Base-by-base conservation (phyloP, 2,888 invertebrate species). In the Bombylius discolor region DNA sequence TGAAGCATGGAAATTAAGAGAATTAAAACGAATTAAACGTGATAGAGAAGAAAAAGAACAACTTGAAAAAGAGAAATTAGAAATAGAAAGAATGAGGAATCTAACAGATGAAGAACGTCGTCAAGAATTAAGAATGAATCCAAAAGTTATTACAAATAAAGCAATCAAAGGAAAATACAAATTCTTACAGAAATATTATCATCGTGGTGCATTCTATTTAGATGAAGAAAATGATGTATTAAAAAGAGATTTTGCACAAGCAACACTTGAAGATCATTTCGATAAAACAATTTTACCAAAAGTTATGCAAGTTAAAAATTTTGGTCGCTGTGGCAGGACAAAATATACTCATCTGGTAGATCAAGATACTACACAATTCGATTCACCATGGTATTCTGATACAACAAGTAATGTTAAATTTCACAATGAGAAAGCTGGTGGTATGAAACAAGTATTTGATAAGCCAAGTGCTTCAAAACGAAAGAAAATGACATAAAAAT, bases 241-340 rank as follows among this genome's bases (percentile, higher is more conserved):
- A 68, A 93, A 91, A 70, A 82, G 95, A 65, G 95, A 98, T 70
- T 96, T 94, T 74, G 91, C 96, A 0, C 89, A 90, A 56, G 89
- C 97, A 0, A 99, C 99, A 0, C 75, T 99, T 66, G 99, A 99
- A 66, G 99, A 99, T 81, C 96, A 97, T 73, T 99, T 99, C 72
- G 96, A 99, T 71, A 99, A 99, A 76, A 95, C 97, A 36, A 90
- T 98, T 63, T 73, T 99, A 60, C 99, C 99, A 3, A 97, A 98
- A 79, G 98, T 99, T 64, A 99, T 99, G 98, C 98, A 98, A 82
- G 99, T 99, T 48, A 99, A 99, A 77, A 98, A 99, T 77, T 99
- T 99, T 74, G 99, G 99, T 12, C 85, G 98, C 4, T 97, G 98
- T 52, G 98, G 98, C 6, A 83, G 99, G 53, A 98, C 99, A 0